A percentile compares a stretch with the other conserved stretches of the same genome.
phyloP scores from a whole-genome alignment of 2,888 invertebrate genomes.

The Fragum sueziense region DNA sequence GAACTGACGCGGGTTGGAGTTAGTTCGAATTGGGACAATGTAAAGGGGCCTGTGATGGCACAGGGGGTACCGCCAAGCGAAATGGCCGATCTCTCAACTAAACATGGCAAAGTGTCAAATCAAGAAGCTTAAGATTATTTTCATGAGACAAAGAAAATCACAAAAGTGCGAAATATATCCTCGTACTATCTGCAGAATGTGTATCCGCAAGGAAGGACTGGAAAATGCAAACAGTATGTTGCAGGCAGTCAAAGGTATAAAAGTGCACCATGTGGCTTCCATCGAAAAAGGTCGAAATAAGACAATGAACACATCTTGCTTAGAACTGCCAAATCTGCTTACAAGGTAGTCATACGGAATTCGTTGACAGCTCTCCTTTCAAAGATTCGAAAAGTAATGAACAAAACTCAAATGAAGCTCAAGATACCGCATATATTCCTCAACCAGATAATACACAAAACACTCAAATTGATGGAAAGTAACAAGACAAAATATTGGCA shows the following conservation, averaged over 20 bases:
- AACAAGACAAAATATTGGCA: not conserved
- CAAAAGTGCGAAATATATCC: constrained; percentile 2
- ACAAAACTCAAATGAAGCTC: not conserved
- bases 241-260: constrained; percentile 27
- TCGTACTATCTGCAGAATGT: constrained; percentile 10
- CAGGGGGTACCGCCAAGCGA: constrained; percentile 37
- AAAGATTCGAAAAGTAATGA: not conserved
- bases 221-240: constrained; percentile 5
- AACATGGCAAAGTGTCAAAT: constrained; percentile 15
- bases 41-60: too few species aligned
- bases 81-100: constrained; percentile 38
- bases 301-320: constrained; percentile 38
- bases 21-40: too few species aligned
- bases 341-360: constrained; percentile 7
- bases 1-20: too few species aligned
- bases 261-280: constrained; percentile 23
- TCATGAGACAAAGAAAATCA: not conserved
- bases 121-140: constrained; percentile 35
- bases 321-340: constrained; percentile 40
- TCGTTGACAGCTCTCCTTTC: not conserved
- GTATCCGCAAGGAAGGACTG: not conserved
- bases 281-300: not conserved
- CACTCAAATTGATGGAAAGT: not conserved
- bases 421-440: not conserved
- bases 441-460: not conserved